phyloP scores from a whole-genome alignment of 2,888 invertebrate genomes.

The Coecobrya sp. region DNA sequence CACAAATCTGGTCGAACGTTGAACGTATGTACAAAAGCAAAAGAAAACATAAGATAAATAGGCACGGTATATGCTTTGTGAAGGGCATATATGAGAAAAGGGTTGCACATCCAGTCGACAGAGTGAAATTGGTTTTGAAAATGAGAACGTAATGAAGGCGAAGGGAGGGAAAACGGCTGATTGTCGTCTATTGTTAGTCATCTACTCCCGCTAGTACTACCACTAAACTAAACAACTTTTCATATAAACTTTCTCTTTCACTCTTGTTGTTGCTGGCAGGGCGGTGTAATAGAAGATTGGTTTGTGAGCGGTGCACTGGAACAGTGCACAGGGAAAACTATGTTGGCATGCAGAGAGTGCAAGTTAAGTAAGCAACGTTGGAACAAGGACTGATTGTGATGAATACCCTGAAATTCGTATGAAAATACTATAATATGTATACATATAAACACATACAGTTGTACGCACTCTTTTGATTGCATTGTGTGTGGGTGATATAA shows the following conservation, averaged over 20 bases:
- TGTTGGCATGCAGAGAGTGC: slow-evolving; percentile 61
- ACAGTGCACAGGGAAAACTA: slow-evolving; percentile 62
- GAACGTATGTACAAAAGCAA: background rate
- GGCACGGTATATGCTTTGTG: slow-evolving; percentile 27
- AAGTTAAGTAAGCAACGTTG: slow-evolving; percentile 23
- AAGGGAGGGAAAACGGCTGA: slow-evolving; percentile 74
- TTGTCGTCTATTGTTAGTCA: slow-evolving; percentile 79
- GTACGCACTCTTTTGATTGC: slow-evolving; percentile 39
- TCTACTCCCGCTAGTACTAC: slow-evolving; percentile 17
- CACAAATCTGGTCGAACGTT: slow-evolving; percentile 4
- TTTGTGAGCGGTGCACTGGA: slow-evolving; percentile 64
- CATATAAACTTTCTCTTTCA: slow-evolving; percentile 49
- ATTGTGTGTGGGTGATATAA: background rate
- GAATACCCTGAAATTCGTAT: slow-evolving; percentile 23
- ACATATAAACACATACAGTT: background rate
- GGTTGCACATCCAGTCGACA: slow-evolving; percentile 55
- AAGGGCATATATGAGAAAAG: slow-evolving; percentile 38
- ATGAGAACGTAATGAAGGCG: slow-evolving; percentile 79
- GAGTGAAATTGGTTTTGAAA: slow-evolving; percentile 79
- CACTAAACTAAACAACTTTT: slow-evolving; percentile 34
- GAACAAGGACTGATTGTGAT: slow-evolving; percentile 46
- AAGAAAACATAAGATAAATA: slow-evolving; percentile 42
- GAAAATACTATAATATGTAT: background rate
- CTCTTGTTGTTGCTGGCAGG: slow-evolving; percentile 28
- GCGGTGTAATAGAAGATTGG: slow-evolving; percentile 46